Conservation (phyloP, 2,888 invertebrate species). For the Embidobia sp. region DNA sequence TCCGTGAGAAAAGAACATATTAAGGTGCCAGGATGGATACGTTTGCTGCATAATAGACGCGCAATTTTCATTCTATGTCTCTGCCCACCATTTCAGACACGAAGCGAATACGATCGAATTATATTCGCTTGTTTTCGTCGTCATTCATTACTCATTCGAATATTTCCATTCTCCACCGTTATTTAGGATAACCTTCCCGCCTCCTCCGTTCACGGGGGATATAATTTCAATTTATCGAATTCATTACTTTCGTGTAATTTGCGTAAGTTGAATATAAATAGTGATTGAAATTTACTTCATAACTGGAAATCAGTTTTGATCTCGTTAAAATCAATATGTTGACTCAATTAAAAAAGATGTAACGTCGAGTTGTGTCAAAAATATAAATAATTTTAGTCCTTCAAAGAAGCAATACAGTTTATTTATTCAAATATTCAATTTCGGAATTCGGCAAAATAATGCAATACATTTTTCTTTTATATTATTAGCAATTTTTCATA, state of each 20-base stretch:
- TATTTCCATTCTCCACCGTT: constrained; percentile 29
- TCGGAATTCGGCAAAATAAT: too few relatives aligned
- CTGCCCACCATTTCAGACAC: constrained; percentile 42
- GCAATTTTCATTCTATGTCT: constrained; percentile 55
- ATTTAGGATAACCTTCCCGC: constrained; percentile 24
- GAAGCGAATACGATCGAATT: constrained; percentile 49
- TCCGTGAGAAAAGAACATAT: constrained; percentile 58
- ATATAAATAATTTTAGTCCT: too few relatives aligned
- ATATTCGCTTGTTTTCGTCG: constrained; percentile 50
- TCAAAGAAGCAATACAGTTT: too few relatives aligned
- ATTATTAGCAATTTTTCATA: not conserved
- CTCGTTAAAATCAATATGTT: too few relatives aligned
- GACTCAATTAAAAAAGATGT: too few relatives aligned
- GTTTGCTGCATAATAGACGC: constrained; percentile 62
- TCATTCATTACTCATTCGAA: constrained; percentile 60
- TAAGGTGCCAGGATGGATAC: constrained; percentile 61
- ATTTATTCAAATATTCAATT: too few relatives aligned
- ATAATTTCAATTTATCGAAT: constrained; percentile 59
- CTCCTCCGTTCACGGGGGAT: not conserved
- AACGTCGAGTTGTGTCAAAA: too few relatives aligned
- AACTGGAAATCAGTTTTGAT: too few relatives aligned
- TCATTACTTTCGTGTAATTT: constrained; percentile 53
- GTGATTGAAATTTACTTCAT: too few relatives aligned
- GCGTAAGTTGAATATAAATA: too few relatives aligned
- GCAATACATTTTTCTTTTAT: too few relatives aligned